A percentile compares a stretch with the other conserved stretches of the same genome.
These are phyloP conservation scores for Rattus rattus DNA, from an alignment of 2,113 vertebrate genomes.

Conservation along the genomic window DNA sequence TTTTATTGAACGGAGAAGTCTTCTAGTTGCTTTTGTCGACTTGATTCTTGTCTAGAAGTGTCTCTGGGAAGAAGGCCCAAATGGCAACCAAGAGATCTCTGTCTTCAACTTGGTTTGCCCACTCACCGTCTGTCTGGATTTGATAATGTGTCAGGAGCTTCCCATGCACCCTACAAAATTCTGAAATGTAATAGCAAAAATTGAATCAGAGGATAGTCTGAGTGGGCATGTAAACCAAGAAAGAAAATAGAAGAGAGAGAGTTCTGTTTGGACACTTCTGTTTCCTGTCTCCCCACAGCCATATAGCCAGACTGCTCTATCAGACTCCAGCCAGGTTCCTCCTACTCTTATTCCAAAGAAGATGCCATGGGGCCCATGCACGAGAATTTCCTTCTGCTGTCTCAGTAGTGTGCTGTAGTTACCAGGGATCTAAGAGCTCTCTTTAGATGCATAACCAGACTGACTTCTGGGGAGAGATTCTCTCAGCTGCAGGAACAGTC, in stretches of 20 bases:
- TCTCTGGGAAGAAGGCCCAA: neutral
- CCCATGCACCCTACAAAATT: neutral
- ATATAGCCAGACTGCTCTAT: neutral
- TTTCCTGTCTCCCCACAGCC: neutral
- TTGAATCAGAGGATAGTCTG: too few relatives aligned
- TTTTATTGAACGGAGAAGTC: neutral
- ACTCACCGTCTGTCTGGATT: fast-evolving
- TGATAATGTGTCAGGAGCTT: neutral
- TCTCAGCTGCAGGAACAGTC: neutral
- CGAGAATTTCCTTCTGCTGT: neutral
- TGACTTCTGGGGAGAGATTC: neutral
- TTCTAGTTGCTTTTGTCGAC: neutral
- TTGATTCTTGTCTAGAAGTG: neutral
- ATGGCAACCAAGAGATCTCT: neutral
- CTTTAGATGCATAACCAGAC: neutral
- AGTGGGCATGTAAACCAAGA: neutral
- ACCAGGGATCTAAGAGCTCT: neutral
- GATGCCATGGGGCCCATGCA: neutral
- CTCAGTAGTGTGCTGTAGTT: neutral
- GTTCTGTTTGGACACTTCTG: neutral
- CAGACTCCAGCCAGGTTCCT: neutral
- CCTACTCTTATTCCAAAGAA: neutral
- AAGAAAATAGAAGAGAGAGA: neutral
- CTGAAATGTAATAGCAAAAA: neutral
- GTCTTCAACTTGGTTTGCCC: neutral